Evolutionary conservation across 1,140 invertebrate genomes (phyloP).

Genomic region (Notospermus geniculatus): DNA sequence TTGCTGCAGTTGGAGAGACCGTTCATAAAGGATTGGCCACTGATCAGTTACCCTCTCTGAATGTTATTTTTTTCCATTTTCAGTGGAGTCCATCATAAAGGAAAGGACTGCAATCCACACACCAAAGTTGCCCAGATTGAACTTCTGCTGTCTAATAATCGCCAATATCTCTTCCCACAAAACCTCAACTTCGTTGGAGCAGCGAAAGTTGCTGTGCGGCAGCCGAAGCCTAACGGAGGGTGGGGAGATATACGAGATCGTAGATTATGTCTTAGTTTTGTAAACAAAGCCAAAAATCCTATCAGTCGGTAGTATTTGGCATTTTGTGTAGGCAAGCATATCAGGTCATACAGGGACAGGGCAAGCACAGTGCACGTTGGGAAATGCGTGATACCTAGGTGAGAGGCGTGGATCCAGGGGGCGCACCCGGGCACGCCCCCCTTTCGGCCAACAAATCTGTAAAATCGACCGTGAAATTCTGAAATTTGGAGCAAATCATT

Average conservation of each 20-base stretch:
- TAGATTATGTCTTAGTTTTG: conserved; percentile 60
- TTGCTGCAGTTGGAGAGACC: too few relatives aligned
- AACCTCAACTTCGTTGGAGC: conserved; percentile 66
- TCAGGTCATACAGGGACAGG: too few relatives aligned
- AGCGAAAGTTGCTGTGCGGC: conserved; percentile 62
- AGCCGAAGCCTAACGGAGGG: conserved; percentile 91
- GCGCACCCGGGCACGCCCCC: too few relatives aligned
- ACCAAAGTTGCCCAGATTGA: conserved; percentile 71
- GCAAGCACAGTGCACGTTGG: too few relatives aligned
- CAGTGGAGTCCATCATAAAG: conserved; percentile 95
- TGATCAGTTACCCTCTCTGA: not conserved
- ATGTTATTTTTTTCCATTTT: conserved; percentile 48
- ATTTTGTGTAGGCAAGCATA: too few relatives aligned
- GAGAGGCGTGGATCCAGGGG: too few relatives aligned
- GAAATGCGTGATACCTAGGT: too few relatives aligned
- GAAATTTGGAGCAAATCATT: too few relatives aligned
- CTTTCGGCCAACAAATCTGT: too few relatives aligned
- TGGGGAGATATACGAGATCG: conserved; percentile 88
- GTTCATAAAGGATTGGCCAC: too few relatives aligned
- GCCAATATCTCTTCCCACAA: conserved; percentile 73
- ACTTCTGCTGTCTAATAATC: conserved; percentile 65
- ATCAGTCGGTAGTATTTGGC: too few relatives aligned
- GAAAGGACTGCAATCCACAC: conserved; percentile 82
- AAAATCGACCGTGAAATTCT: too few relatives aligned
- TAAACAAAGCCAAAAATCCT: conserved; percentile 11